These are phyloP conservation scores for Drosophila punjabiensis DNA, from an alignment of 1,140 invertebrate species.

Conservation along the genomic window DNA sequence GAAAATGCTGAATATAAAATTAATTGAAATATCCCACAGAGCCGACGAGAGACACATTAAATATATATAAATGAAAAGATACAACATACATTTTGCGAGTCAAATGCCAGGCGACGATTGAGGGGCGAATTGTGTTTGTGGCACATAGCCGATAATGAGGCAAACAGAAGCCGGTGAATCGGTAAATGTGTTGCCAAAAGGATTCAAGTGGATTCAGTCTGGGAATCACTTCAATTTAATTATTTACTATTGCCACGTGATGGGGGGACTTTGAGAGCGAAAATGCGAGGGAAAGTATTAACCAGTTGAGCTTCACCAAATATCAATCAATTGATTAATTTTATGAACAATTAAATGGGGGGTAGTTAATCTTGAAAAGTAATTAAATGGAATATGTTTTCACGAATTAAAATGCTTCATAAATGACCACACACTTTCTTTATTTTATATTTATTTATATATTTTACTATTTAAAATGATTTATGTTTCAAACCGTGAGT, in stretches of 20 bases:
- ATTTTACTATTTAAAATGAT: not conserved
- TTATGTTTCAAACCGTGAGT: too few species aligned
- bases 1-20: slow-evolving; percentile 46
- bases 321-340: not conserved
- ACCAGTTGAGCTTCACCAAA: slow-evolving; percentile 3
- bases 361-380: not conserved
- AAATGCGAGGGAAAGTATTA: not conserved
- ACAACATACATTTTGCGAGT: slow-evolving; percentile 1
- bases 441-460: not conserved
- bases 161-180: slow-evolving; percentile 22
- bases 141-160: slow-evolving; percentile 27
- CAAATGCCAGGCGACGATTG: slow-evolving; percentile 28
- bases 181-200: slow-evolving; percentile 11
- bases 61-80: not conserved
- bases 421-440: not conserved
- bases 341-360: slow-evolving; percentile 5
- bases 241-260: not conserved
- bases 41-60: slow-evolving; percentile 1
- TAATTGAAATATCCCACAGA: slow-evolving; percentile 54
- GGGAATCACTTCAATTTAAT: slow-evolving; percentile 14
- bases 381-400: not conserved
- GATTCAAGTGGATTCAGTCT: slow-evolving; percentile 14
- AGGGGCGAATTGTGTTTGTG: slow-evolving; percentile 29
- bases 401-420: not conserved
- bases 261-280: not conserved